Percentiles rank a stretch among this genome's conserved stretches.
Conservation (phyloP, 2,113 vertebrate genomes). For the Hippolais icterina region DNA sequence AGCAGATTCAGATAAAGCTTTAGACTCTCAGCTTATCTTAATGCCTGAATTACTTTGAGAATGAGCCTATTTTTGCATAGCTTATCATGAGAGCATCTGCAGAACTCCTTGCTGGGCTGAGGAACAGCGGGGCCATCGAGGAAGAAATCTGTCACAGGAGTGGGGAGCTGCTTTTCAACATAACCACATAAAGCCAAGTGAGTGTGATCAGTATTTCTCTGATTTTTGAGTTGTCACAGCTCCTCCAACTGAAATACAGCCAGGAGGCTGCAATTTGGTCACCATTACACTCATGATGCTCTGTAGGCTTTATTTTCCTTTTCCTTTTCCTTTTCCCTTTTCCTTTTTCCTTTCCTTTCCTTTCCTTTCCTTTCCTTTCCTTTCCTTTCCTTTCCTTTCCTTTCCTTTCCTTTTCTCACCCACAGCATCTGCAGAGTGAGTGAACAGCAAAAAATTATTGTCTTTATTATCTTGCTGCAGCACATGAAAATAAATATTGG, state of each 20-base stretch:
- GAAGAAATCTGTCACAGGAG: neutral
- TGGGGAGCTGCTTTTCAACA: neutral
- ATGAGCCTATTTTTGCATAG: neutral
- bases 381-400: neutral
- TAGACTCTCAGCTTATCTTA: neutral
- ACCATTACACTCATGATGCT: rapidly evolving
- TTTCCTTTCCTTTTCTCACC: neutral
- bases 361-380: no score
- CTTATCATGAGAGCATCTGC: neutral
- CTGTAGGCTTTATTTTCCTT: neutral
- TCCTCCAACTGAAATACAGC: neutral
- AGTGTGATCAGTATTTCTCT: neutral
- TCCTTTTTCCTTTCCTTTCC: no score
- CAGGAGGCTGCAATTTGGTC: neutral
- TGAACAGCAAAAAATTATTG: neutral
- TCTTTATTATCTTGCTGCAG: neutral
- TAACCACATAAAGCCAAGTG: neutral
- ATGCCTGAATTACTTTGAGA: neutral
- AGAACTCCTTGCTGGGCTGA: neutral
- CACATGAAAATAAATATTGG: neutral
- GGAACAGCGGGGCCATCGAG: neutral
- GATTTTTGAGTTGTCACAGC: neutral
- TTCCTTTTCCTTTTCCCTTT: neutral
- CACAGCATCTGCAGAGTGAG: neutral
- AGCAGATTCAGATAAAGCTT: neutral